Conservation (phyloP, 2,888 invertebrate species). For the Metallyticus violacea region DNA sequence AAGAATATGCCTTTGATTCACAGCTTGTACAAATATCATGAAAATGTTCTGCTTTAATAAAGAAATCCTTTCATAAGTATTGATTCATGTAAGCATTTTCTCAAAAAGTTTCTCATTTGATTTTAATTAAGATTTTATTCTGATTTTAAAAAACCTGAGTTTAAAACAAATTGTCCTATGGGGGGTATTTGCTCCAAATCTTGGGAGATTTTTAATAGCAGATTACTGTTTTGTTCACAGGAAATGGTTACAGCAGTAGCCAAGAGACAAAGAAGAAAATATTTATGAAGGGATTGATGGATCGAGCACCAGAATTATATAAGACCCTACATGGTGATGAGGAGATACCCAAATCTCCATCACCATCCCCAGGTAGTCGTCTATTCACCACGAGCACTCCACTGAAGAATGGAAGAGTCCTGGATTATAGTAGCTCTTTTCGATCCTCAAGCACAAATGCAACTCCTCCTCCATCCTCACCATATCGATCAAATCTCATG, state of each 20-base stretch:
- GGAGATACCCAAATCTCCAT: conserved; percentile 5
- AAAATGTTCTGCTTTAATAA: no score
- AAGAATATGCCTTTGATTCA: no score
- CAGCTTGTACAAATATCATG: no score
- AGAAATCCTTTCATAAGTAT: no score
- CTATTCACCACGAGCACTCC: conserved; percentile 35
- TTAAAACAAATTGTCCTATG: no score
- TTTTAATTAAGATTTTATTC: no score
- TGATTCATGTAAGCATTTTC: no score
- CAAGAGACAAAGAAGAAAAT: conserved; percentile 60
- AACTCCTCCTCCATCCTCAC: conserved; percentile 21
- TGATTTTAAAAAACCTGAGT: no score
- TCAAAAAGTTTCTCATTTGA: no score
- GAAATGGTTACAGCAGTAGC: neutral
- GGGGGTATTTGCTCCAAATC: no score
- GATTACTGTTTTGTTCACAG: conserved; percentile 39
- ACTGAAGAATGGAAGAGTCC: conserved; percentile 40
- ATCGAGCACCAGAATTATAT: conserved; percentile 69
- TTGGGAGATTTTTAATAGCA: neutral
- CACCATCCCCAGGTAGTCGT: conserved; percentile 6
- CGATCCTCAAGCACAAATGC: conserved; percentile 31
- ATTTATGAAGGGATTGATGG: conserved; percentile 66
- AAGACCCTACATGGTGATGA: conserved; percentile 64
- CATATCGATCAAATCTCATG: conserved; percentile 13
- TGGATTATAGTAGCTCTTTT: conserved; percentile 39